Evolutionary conservation across 92 coral and sea anemone species (phyloP), one percentile per base, ranked within the genome.

Genomic region (Phenganax stokvisi): DNA sequence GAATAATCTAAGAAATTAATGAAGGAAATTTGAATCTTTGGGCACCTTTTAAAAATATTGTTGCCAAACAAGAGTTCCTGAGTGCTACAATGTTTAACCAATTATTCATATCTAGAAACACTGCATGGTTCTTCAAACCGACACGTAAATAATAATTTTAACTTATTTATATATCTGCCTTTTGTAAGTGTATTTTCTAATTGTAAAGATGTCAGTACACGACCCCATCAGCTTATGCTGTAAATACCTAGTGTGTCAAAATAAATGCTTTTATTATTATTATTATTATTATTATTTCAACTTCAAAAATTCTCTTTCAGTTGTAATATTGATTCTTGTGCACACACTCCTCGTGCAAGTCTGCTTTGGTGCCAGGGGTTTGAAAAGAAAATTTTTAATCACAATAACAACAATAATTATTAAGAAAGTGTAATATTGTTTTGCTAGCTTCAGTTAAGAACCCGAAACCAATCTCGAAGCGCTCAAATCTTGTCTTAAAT

Each of bases 151-250:
- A 61, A 61, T 61, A 61, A 61, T 12, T 3, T 61, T 5, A 61
- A 61, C 67, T 61, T 61, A 61, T 61, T 7, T 12, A 61, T 5
- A 61, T 61, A 12, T 61, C 25, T 61, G 25, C 25, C 65, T 12
- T 15, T 15, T 64, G 70, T 64, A 64, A 73, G 55, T 71, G 57
- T 71, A 44, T 11, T 71, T 47, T 71, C 44, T 71, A 71, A 53
- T 44, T 71, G 3, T 71, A 11, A 71, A 8, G 55, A 71, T 52
- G 20, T 73, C 6, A 7, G 0, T 73, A 37, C 77, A 73, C 60
- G 77, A 73, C 77, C 77, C 59, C 77, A 53, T 73, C 77, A 73
- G 77, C 77, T 73, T 20, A 25, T 73, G 59, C 77, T 73, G 77
- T 73, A 73, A 51, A 12, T 51, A 51, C 12, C 29, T 73, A 73